Percentiles rank a stretch among this genome's conserved stretches.
phyloP scores from a whole-genome alignment of 1,140 invertebrate species.

The Lerema accius region DNA sequence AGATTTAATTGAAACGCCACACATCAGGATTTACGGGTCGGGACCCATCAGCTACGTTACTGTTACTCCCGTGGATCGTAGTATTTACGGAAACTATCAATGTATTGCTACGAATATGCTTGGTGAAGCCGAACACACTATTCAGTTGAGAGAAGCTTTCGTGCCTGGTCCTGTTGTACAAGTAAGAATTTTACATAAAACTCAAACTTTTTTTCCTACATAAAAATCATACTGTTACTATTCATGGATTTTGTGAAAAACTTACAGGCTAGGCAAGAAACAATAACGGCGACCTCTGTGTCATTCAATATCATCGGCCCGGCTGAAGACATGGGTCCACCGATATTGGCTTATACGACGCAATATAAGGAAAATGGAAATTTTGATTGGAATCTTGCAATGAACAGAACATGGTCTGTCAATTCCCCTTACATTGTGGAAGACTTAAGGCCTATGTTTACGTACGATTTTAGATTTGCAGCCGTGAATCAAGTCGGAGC shows the following conservation, averaged over 20 bases:
- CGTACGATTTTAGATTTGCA: slow-evolving; percentile 93
- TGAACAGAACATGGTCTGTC: slow-evolving; percentile 89
- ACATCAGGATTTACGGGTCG: slow-evolving; percentile 85
- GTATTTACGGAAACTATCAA: slow-evolving; percentile 90
- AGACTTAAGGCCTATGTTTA: slow-evolving; percentile 88
- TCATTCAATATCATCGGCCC: slow-evolving; percentile 90
- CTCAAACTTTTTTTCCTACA: too few species aligned
- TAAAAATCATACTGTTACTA: too few species aligned
- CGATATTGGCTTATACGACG: slow-evolving; percentile 87
- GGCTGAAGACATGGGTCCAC: slow-evolving; percentile 87
- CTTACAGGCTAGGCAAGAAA: slow-evolving; percentile 84
- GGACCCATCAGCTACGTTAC: slow-evolving; percentile 88
- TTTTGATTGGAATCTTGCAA: slow-evolving; percentile 86
- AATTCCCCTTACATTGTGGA: slow-evolving; percentile 91
- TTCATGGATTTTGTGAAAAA: too few species aligned
- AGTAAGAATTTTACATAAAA: slow-evolving; percentile 47
- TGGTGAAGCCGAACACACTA: slow-evolving; percentile 86
- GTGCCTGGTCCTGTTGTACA: slow-evolving; percentile 64
- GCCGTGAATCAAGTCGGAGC: slow-evolving; percentile 92
- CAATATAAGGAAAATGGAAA: slow-evolving; percentile 89
- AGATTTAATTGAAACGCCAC: slow-evolving; percentile 81
- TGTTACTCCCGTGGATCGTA: slow-evolving; percentile 85
- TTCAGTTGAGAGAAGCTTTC: slow-evolving; percentile 89
- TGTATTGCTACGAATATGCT: slow-evolving; percentile 91
- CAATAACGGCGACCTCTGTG: slow-evolving; percentile 92